These are phyloP conservation scores for Halocynthia aurantium DNA, from an alignment of 23 tunicate genomes.

Conservation along the genomic window DNA sequence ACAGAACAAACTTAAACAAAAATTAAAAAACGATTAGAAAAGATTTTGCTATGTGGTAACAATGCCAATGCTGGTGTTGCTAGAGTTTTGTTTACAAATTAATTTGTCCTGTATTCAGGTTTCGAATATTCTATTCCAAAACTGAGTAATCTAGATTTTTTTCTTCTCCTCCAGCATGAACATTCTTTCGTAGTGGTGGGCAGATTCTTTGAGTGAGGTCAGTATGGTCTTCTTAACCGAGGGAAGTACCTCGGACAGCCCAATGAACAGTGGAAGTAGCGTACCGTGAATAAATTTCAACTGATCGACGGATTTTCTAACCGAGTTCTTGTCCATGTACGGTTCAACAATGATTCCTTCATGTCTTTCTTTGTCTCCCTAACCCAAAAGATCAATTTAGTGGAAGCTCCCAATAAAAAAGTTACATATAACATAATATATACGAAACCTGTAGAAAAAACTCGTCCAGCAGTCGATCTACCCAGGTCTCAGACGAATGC, in stretches of 20 bases:
- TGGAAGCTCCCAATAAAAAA: no score
- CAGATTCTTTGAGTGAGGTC: slow-evolving; percentile 29
- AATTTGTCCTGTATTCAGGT: no score
- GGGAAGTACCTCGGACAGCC: slow-evolving; percentile 28
- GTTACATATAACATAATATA: no score
- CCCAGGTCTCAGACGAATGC: slow-evolving; percentile 32
- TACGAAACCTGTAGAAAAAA: slow-evolving; percentile 25
- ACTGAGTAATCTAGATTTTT: no score
- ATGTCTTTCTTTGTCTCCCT: slow-evolving; percentile 30
- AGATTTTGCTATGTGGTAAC: no score
- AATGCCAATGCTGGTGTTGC: no score
- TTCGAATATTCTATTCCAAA: no score
- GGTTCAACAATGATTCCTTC: slow-evolving; percentile 30
- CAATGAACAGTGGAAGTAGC: slow-evolving; percentile 24
- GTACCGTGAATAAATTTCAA: slow-evolving; percentile 25
- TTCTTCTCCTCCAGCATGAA: no score
- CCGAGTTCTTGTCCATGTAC: slow-evolving; percentile 27
- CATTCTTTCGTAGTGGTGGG: slow-evolving; percentile 28
- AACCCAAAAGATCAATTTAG: neutral
- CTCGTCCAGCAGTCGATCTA: slow-evolving; percentile 32
- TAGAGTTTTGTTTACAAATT: no score
- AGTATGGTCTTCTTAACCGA: slow-evolving; percentile 21
- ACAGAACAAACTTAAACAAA: no score
- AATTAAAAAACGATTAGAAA: no score
- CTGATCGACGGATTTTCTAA: slow-evolving; percentile 32